Conservation (phyloP, 2,113 vertebrate genomes). For the Choloepus hoffmanni region DNA sequence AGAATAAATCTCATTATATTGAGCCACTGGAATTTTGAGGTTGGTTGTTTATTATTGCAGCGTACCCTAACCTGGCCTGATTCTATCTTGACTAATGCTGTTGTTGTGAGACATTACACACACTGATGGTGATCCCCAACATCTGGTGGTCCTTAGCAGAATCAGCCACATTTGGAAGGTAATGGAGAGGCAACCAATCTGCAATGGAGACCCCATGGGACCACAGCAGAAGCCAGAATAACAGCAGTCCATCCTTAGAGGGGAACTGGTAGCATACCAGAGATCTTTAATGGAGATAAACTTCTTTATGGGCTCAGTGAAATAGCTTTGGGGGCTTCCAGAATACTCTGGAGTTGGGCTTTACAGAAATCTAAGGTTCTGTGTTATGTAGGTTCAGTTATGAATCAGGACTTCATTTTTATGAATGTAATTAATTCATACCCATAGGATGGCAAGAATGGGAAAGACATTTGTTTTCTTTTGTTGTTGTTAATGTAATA, state of each 20-base stretch:
- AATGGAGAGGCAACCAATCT: background rate
- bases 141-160: background rate
- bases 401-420: background rate
- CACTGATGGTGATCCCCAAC: background rate
- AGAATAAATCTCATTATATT: background rate
- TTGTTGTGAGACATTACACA: background rate
- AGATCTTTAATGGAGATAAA: background rate
- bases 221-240: background rate
- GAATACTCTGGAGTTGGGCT: background rate
- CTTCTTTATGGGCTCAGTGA: background rate
- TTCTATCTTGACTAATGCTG: background rate
- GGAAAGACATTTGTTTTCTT: background rate
- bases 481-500: background rate
- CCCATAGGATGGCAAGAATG: background rate
- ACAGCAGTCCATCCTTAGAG: background rate
- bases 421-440: background rate
- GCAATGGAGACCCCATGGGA: background rate
- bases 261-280: background rate
- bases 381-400: background rate
- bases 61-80: background rate
- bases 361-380: background rate
- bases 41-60: background rate
- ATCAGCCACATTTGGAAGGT: background rate
- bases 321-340: background rate
- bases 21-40: background rate